Percentiles rank a stretch among this genome's conserved stretches.
Evolutionary conservation across 2,113 vertebrate genomes (phyloP).

Genomic region (Nibea albiflora): DNA sequence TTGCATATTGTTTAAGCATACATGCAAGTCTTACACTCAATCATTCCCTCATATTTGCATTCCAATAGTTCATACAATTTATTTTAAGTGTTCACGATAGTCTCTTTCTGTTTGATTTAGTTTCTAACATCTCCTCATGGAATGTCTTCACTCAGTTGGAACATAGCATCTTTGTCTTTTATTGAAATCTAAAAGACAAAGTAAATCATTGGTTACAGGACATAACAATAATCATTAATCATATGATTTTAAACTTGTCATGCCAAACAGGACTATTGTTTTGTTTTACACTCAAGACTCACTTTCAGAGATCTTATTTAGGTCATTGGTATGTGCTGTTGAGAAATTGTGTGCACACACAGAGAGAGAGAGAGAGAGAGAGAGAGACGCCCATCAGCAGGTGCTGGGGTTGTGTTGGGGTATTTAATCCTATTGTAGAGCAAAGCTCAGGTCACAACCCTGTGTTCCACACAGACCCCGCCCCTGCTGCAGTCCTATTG

Average conservation of each 20-base stretch:
- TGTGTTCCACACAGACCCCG: constrained; percentile 5
- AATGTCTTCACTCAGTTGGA: not conserved
- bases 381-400: constrained; percentile 40
- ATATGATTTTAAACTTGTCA: not conserved
- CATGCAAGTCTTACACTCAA: not conserved
- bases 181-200: not conserved
- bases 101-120: not conserved
- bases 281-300: not conserved
- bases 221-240: not conserved
- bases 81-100: not conserved
- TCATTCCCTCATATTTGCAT: not conserved
- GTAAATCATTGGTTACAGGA: not conserved
- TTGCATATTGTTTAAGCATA: not conserved
- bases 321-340: not conserved
- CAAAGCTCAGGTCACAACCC: constrained; percentile 52
- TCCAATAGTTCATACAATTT: not conserved
- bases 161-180: not conserved
- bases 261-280: not conserved
- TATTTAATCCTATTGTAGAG: constrained; percentile 74
- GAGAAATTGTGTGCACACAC: not conserved
- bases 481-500: constrained; percentile 40
- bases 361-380: not conserved
- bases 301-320: not conserved
- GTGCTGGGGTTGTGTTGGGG: constrained; percentile 52
- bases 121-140: not conserved